These are phyloP conservation scores for Mimas tiliae DNA, from an alignment of 2,888 invertebrate species.

Conservation along the genomic window DNA sequence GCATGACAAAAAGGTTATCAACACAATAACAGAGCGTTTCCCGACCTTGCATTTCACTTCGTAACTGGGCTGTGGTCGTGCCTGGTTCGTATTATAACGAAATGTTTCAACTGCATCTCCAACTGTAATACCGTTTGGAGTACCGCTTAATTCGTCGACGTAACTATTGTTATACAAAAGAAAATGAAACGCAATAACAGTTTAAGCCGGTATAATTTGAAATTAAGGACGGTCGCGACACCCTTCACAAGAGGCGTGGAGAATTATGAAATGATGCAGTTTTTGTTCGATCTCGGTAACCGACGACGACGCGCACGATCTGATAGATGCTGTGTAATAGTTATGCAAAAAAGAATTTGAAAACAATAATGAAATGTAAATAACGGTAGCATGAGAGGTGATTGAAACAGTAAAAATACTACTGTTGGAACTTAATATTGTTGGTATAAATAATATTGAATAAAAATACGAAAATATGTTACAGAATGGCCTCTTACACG, in stretches of 20 bases:
- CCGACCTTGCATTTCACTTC: conserved; percentile 74
- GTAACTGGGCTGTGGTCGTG: conserved; percentile 75
- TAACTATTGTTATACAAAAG: conserved; percentile 57
- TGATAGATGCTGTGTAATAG: conserved; percentile 4
- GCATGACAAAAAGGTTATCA: conserved; percentile 74
- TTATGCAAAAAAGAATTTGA: conserved; percentile 15
- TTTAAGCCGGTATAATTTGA: conserved; percentile 29
- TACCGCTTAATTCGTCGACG: conserved; percentile 67
- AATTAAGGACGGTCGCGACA: conserved; percentile 33
- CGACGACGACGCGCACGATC: too few relatives aligned
- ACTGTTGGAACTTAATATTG: not conserved
- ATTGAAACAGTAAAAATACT: conserved; percentile 37
- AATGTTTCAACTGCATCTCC: conserved; percentile 67
- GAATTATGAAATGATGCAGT: conserved; percentile 25
- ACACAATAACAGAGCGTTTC: conserved; percentile 69
- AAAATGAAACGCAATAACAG: conserved; percentile 39
- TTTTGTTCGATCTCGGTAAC: conserved; percentile 18
- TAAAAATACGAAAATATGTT: not conserved
- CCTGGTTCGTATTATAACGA: conserved; percentile 61
- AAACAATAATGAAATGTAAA: conserved; percentile 28
- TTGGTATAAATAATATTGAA: not conserved
- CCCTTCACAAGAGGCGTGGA: conserved; percentile 32
- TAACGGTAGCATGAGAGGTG: conserved; percentile 6
- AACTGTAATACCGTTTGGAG: conserved; percentile 70
- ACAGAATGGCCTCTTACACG: not conserved